phyloP scores from a whole-genome alignment of 2,797 vertebrate species.

The Miopithecus talapoin region DNA sequence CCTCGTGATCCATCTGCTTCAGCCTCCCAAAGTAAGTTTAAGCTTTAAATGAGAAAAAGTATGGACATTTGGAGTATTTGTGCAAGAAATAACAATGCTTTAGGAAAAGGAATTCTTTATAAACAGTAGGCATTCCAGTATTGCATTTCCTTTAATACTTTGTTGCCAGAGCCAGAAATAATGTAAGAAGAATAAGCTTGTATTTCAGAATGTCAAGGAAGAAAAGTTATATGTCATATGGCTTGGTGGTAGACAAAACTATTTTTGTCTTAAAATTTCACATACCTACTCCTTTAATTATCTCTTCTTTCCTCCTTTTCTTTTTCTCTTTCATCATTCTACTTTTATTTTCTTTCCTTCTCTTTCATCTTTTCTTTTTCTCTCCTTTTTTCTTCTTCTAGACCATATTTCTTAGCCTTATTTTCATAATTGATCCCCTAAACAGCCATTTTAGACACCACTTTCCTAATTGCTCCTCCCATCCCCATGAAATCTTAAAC shows the following conservation, averaged over 20 bases:
- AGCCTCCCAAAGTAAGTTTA: neutral
- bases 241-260: constrained; percentile 46
- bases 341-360: neutral
- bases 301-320: neutral
- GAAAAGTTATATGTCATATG: constrained; percentile 34
- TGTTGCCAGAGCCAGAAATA: constrained; percentile 52
- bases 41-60: constrained; percentile 46
- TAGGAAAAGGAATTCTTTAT: constrained; percentile 42
- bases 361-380: neutral
- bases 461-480: neutral
- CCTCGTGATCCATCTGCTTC: neutral
- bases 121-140: constrained; percentile 3
- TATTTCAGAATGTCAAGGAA: constrained; percentile 52
- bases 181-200: constrained; percentile 29
- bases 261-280: constrained; percentile 59
- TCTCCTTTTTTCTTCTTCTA: neutral
- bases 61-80: neutral
- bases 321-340: constrained; percentile 29
- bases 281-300: constrained; percentile 15
- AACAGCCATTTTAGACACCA: neutral
- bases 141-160: constrained; percentile 53
- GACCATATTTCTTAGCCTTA: neutral
- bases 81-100: constrained; percentile 21
- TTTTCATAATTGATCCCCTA: neutral
- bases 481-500: neutral